Conservation (phyloP, 2,797 vertebrate species). For the Steatocranus sp. region DNA sequence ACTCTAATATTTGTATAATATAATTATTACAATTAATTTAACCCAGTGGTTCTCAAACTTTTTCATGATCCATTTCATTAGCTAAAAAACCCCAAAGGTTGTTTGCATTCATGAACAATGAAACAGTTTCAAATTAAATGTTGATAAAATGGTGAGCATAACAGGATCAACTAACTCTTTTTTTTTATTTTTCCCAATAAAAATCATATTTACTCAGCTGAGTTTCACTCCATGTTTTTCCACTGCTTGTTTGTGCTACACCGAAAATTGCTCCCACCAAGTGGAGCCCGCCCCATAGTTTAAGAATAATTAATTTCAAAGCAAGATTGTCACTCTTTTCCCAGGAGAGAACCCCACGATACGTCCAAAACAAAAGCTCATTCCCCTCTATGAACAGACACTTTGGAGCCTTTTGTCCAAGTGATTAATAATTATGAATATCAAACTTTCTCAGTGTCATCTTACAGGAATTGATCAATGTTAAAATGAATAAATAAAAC, state of each 20-base stretch:
- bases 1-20: not conserved
- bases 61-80: not conserved
- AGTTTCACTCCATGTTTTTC: not conserved
- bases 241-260: not conserved
- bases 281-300: fast-evolving
- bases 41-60: not conserved
- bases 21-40: not conserved
- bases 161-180: not conserved
- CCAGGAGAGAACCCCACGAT: not conserved
- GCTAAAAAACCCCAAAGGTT: not conserved
- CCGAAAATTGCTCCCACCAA: not conserved
- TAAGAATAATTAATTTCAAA: not conserved
- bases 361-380: not conserved
- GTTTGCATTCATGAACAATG: not conserved
- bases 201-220: not conserved
- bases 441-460: not conserved
- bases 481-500: not conserved
- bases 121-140: not conserved
- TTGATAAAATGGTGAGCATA: not conserved
- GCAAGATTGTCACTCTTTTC: not conserved
- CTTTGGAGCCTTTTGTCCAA: not conserved
- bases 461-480: not conserved
- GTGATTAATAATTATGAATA: not conserved
- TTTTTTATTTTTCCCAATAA: not conserved
- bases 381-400: not conserved